These are phyloP conservation scores for Aotus griseimembra DNA, from an alignment of 2,797 vertebrate species.

Conservation along the genomic window DNA sequence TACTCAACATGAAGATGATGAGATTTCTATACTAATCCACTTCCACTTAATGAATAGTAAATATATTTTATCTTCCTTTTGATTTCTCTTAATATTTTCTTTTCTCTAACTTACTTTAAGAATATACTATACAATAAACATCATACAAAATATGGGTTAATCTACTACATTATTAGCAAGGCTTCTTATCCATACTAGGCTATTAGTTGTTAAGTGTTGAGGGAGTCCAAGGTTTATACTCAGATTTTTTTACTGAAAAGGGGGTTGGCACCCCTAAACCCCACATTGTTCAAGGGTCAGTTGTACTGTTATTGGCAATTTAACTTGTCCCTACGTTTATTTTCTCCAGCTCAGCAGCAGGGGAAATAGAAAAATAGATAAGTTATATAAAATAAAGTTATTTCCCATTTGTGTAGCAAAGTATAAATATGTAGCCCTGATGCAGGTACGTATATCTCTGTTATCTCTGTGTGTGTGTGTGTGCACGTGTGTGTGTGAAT, in stretches of 20 bases:
- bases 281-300: not conserved
- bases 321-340: not conserved
- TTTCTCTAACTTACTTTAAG: not conserved
- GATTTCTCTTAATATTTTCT: not conserved
- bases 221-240: not conserved
- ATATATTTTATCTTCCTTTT: not conserved
- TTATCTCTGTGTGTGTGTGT: not conserved
- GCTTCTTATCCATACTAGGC: not conserved
- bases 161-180: not conserved
- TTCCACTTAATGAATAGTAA: not conserved
- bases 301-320: not conserved
- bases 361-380: not conserved
- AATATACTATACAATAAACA: not conserved
- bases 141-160: not conserved
- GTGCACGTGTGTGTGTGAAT: not conserved
- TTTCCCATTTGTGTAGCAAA: not conserved
- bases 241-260: not conserved
- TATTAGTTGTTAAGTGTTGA: not conserved
- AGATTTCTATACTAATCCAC: not conserved
- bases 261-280: not conserved
- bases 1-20: not conserved
- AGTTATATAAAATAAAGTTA: not conserved
- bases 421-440: not conserved
- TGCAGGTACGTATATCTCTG: not conserved
- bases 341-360: not conserved